These are phyloP conservation scores for Leucophenga varia DNA, from an alignment of 1,140 invertebrate genomes.

Conservation along the genomic window DNA sequence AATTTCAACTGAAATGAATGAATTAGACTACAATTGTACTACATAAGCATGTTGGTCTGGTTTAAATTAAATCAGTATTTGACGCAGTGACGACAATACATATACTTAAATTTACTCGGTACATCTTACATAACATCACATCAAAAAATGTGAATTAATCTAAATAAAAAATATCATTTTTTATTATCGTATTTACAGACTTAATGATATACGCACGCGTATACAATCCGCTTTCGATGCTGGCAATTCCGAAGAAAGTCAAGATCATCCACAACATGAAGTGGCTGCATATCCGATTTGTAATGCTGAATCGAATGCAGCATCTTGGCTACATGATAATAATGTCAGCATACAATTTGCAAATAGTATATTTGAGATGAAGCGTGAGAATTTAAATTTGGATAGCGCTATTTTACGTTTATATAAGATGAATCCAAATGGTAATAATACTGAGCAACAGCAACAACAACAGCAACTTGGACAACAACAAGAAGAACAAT, in stretches of 20 bases:
- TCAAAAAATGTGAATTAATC: no score
- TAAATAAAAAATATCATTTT: conserved; percentile 1
- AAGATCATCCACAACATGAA: conserved; percentile 25
- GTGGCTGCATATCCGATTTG: conserved; percentile 49
- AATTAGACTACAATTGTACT: no score
- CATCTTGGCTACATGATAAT: conserved; percentile 31
- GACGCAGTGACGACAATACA: no score
- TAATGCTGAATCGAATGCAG: conserved; percentile 32
- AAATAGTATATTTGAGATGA: conserved; percentile 30
- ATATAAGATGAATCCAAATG: conserved; percentile 45
- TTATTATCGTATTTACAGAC: conserved; percentile 20
- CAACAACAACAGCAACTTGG: conserved; percentile 10
- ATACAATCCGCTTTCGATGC: conserved; percentile 28
- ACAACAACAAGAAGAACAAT: no score
- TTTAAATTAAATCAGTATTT: no score
- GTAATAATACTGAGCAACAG: background rate
- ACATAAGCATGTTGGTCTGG: no score
- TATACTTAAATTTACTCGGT: no score
- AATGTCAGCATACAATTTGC: conserved; percentile 46
- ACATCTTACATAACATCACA: no score
- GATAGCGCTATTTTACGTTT: conserved; percentile 44
- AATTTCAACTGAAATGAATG: no score
- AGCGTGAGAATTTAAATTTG: conserved; percentile 25
- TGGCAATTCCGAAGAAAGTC: conserved; percentile 8
- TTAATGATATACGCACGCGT: conserved; percentile 33